Base-by-base conservation (phyloP, 2,797 vertebrate genomes). In the Aotus griseimembra region DNA sequence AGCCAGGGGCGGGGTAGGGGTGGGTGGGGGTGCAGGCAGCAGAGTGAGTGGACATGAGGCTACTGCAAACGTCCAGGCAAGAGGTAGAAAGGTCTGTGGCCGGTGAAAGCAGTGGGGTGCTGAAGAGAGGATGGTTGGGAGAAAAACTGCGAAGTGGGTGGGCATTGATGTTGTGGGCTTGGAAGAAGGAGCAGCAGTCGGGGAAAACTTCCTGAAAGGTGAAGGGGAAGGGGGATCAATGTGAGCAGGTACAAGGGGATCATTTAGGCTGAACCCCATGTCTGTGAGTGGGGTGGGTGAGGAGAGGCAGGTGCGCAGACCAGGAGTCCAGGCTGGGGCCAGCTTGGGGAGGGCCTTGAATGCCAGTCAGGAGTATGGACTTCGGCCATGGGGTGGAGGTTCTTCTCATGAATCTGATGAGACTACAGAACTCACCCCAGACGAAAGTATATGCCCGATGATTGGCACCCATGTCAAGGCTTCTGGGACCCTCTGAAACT, bases 361-460 rank as follows among this genome's bases (percentile, higher is more conserved):
- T 13, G 57, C 36, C 28, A 6, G 64, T n/a, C 81, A 30, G 55
- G 67, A 57, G 22, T 39, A 52, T 91, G 13, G n/a, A 80, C 57
- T 44, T 70, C 4, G 14, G 64, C 52, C 58, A 4, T 0, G 4
- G 33, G 10, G 22, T 0, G 3, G 11, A 33, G 26, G 46, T 39
- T 81, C 55, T 82, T 73, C n/a, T 26, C n/a, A 26, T 67, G 75
- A 61, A 50, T 48, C 77, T 88, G 26, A 82, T 64, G 30, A 82
- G 50, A 93, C 24, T 41, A 61, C 28, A 28, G 48, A 84, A 67
- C 15, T 61, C 26, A 41, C 52, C 76, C 75, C 44, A 84, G 81
- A 90, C 2, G 58, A 41, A 64, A 26, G 22, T 13, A 6, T 5
- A 6, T 11, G 36, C 22, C 48, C 22, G 6, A 9, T 4, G 7